These are phyloP conservation scores for Drosophila kanapiae DNA, from an alignment of 1,140 invertebrate species.

Conservation along the genomic window DNA sequence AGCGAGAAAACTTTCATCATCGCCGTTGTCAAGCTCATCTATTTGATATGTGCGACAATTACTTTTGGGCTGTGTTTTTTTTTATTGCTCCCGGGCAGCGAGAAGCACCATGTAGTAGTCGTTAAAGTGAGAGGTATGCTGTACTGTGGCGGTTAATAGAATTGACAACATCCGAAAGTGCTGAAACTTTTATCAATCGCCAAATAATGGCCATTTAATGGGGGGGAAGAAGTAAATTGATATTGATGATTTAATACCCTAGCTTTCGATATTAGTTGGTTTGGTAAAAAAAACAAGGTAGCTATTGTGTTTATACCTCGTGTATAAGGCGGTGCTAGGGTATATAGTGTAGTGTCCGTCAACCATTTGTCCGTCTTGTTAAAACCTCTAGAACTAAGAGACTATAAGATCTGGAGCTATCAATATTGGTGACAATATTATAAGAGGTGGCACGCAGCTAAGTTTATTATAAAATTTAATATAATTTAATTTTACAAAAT, in stretches of 20 bases:
- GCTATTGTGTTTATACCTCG: neutral
- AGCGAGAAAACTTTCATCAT: constrained; percentile 51
- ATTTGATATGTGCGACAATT: constrained; percentile 49
- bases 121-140: constrained; percentile 1
- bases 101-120: constrained; percentile 21
- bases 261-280: neutral
- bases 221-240: neutral
- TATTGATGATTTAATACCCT: constrained; percentile 1
- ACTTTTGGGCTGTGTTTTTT: constrained; percentile 37
- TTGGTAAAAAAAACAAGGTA: neutral
- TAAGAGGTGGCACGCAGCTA: too few species aligned
- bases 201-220: constrained; percentile 10
- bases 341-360: too few species aligned
- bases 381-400: neutral
- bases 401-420: too few species aligned
- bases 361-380: too few species aligned
- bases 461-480: too few species aligned
- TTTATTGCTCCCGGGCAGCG: constrained; percentile 14
- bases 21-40: constrained; percentile 29
- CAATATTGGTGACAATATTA: neutral
- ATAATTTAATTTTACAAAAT: too few species aligned
- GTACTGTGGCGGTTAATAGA: constrained; percentile 11
- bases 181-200: constrained; percentile 9
- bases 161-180: constrained; percentile 26
- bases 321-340: too few species aligned